Evolutionary conservation across 2,797 vertebrate genomes (phyloP).

Genomic region (Phylloscopus collybita): DNA sequence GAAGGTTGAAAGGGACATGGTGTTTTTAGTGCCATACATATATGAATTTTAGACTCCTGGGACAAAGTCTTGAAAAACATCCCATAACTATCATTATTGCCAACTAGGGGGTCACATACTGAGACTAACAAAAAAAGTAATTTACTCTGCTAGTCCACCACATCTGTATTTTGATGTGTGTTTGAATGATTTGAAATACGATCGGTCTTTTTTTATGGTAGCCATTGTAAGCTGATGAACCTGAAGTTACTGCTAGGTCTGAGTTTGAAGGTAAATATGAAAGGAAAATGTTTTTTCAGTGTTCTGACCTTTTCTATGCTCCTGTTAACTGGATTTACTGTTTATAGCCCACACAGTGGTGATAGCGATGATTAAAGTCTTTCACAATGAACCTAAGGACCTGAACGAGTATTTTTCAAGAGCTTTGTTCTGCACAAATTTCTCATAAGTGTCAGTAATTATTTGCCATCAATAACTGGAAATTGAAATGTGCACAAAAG

Average conservation of each 20-base stretch:
- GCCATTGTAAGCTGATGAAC: neutral
- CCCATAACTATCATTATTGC: neutral
- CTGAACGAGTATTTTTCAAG: neutral
- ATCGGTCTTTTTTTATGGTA: neutral
- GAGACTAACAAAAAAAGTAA: neutral
- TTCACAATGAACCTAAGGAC: neutral
- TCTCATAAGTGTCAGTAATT: neutral
- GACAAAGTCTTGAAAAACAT: neutral
- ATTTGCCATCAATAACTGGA: neutral
- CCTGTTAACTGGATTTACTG: neutral
- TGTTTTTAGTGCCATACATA: neutral
- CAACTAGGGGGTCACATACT: neutral
- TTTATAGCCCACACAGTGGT: neutral
- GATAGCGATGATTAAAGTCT: neutral
- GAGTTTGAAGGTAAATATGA: neutral
- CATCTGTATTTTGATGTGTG: neutral
- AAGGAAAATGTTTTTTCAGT: neutral
- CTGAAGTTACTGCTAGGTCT: neutral
- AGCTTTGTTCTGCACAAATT: neutral
- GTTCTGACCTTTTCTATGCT: neutral
- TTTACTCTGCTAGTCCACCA: neutral
- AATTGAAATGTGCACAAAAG: neutral
- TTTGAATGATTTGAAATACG: neutral
- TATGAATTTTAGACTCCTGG: neutral
- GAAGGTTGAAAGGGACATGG: neutral